phyloP scores from a whole-genome alignment of 2,113 vertebrate species.

The Zootoca vivipara region DNA sequence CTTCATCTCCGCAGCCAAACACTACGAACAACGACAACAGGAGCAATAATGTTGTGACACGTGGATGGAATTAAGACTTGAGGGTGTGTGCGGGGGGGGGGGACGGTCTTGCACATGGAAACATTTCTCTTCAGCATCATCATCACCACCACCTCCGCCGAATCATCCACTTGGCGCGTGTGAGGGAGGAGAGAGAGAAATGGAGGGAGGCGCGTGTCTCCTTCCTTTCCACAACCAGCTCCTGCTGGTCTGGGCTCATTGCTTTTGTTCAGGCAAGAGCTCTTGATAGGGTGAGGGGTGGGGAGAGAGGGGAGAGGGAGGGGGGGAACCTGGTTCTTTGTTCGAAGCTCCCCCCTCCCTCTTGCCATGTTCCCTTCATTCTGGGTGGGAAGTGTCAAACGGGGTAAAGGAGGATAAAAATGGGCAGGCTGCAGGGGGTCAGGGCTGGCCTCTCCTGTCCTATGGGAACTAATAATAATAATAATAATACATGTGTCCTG shows the following conservation, averaged over 20 bases:
- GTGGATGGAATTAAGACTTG: not conserved
- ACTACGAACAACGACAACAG: not conserved
- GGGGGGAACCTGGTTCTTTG: slow-evolving; percentile 12
- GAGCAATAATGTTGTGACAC: not conserved
- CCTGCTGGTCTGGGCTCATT: not conserved
- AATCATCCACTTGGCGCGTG: not conserved
- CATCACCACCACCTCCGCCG: not conserved
- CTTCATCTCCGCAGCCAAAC: not conserved
- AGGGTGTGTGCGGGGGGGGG: not conserved
- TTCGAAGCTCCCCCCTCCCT: not conserved
- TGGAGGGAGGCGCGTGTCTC: not conserved
- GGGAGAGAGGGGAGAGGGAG: not conserved
- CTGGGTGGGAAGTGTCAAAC: not conserved
- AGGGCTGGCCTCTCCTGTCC: not conserved
- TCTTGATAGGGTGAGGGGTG: not conserved
- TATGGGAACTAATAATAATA: not conserved
- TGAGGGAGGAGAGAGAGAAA: too few relatives aligned
- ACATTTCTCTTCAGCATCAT: not conserved
- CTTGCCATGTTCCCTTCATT: not conserved
- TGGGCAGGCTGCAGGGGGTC: not conserved
- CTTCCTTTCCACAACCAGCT: not conserved
- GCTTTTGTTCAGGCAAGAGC: slow-evolving; percentile 21
- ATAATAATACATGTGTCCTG: not conserved
- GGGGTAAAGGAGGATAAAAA: not conserved
- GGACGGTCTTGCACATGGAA: not conserved